Percentiles rank a stretch among this genome's conserved stretches.
phyloP scores from a whole-genome alignment of 2,797 vertebrate genomes.

The Buceros bicornis region DNA sequence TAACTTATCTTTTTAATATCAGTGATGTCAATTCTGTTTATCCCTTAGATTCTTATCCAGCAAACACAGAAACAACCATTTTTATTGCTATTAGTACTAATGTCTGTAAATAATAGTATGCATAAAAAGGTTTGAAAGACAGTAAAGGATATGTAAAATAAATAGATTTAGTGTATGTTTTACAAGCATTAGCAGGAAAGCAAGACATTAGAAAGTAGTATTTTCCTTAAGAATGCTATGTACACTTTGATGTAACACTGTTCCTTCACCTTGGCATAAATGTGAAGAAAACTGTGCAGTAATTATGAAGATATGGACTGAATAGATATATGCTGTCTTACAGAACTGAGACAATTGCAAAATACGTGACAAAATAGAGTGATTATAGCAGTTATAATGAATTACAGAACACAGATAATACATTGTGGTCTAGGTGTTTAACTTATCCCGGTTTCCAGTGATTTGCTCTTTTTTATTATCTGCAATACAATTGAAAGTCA shows the following conservation, averaged over 20 bases:
- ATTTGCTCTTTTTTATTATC: not conserved
- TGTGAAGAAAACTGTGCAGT: not conserved
- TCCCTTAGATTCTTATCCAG: not conserved
- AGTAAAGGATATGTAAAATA: not conserved
- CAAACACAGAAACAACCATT: rapidly evolving
- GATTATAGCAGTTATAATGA: not conserved
- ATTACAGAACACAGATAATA: not conserved
- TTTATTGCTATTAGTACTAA: not conserved
- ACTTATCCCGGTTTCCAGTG: not conserved
- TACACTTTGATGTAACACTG: not conserved
- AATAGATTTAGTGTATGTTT: not conserved
- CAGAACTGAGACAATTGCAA: not conserved
- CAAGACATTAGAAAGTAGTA: not conserved
- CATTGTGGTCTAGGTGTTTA: not conserved
- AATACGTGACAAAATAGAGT: not conserved
- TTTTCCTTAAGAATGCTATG: not conserved
- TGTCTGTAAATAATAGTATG: not conserved
- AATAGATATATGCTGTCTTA: not conserved
- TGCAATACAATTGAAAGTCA: not conserved
- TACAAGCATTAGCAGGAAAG: not conserved
- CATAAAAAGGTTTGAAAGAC: not conserved
- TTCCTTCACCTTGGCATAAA: not conserved
- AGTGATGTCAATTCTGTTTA: not conserved
- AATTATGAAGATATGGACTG: not conserved
- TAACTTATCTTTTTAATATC: not conserved